Base-by-base conservation (phyloP, 2,113 vertebrate species). In the Gymnobelideus leadbeateri region DNA sequence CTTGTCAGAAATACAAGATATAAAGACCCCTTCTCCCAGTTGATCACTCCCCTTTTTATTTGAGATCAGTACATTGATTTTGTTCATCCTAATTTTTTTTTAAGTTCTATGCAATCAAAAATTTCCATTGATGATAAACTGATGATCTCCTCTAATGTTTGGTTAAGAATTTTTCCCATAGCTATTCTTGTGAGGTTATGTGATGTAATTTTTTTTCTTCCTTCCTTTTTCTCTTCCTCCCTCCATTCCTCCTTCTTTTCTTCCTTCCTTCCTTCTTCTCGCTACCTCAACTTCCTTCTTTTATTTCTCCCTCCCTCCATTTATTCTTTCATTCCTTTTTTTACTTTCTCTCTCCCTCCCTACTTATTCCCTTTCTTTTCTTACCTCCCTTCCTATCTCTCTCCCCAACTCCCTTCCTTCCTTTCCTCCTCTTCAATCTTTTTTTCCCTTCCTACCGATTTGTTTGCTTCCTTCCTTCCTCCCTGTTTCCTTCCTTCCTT, bases 331-430 rank as follows among this genome's bases (percentile, higher is more conserved):
- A 0, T 68, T 8, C 11, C 28, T 31, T 68, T 37, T 28, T 3
- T 37, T 10, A 1, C 11, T 37, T 37, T 11, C 16, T 61, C 3
- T 68, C 61, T 68, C 57, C 12, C 3, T n/a, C 12, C 31, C 3
- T 68, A 5, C 31, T 37, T 68, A 11, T 14, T 16, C 8, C 16
- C 16, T 8, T 16, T 21, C 16, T 77, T 49, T 49, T 49, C 61
- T 0, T 7, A 19, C 14, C 16, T 19, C 37, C 68, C 16, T 19
- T 77, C 37, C 6, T 21, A 21, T 1, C 0, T 19, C 26, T 1
- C 3, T 16, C 28, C 8, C 8, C 2, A 26, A 1, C 24, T 25
- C 16, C 31, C 1, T 16, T 19, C 31, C 1, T 16, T 5, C 61
- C 31, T 16, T 6, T 1, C 14, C 19, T 68, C 61, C 31, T 12